Evolutionary conservation across 2,113 vertebrate species (phyloP), one percentile per base, ranked within the genome.

Genomic region (Cricetomys ansorgei): DNA sequence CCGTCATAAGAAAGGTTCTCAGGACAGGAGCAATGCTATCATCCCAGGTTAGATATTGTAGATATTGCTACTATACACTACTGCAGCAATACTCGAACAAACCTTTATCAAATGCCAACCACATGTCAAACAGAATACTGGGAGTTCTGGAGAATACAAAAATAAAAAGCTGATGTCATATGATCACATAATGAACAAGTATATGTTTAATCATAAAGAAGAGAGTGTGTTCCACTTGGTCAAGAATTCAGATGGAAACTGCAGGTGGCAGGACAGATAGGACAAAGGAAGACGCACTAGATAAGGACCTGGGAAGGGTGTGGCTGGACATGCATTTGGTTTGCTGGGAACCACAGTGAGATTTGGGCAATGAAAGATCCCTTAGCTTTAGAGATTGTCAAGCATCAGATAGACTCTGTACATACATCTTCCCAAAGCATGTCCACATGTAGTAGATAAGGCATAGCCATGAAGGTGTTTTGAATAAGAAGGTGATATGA

Each of bases 1-100:
- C 65, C 48, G 96, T 94, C 87, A 48, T 88, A 85, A 91, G 88
- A 79, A 73, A 86, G 64, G 9, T 96, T 96, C 91, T 92, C 40
- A 37, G 57, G 37, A 95, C 4, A 89, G 70, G 10, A 89, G 7
- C 65, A 81, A n/a, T 69, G 50, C 59, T 81, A 70, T 81, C 34
- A 29, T 92, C 50, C 79, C 15, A 92, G n/a, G 11, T 25, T 88
- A 67, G 91, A 73, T 94, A 88, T 57, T 88, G 34, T 94, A n/a
- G n/a, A n/a, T 96, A 53, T 16, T 85, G 45, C n/a, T n/a, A n/a
- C n/a, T n/a, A n/a, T 11, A 88, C 37, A 12, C 27, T 81, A 92
- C 85, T 91, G 40, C 65, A 81, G 21, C 11, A 94, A 50, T n/a
- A 88, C 50, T 80, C 23, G 88, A 93, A 95, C 37, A 90, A 59